Percentiles rank a stretch among this genome's conserved stretches.
Evolutionary conservation across 2,888 invertebrate genomes (phyloP).

Genomic region (Abrostola tripartita): DNA sequence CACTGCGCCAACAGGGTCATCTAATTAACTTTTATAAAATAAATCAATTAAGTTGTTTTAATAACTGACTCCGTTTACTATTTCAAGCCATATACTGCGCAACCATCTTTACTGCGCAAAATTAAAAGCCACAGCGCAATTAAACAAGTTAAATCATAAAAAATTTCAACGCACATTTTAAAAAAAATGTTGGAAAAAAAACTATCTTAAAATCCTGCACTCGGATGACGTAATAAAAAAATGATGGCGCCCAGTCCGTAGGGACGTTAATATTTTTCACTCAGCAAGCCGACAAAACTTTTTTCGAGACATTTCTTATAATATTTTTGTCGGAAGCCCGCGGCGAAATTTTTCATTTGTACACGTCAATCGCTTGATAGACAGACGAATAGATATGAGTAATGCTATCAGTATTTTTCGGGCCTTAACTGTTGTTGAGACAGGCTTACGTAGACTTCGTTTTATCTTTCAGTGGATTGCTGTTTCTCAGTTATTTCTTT

Average conservation of each 20-base stretch:
- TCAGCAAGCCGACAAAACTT: conserved; percentile 19
- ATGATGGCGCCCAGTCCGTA: conserved; percentile 17
- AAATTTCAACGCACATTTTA: conserved; percentile 7
- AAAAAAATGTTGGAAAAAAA: conserved; percentile 9
- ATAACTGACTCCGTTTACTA: too few relatives aligned
- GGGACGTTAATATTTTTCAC: conserved; percentile 44
- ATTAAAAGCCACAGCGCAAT: background rate
- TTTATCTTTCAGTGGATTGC: background rate
- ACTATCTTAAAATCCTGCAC: background rate
- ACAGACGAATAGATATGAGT: conserved; percentile 36
- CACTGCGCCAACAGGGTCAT: too few relatives aligned
- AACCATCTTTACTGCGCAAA: background rate
- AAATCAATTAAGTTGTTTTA: too few relatives aligned
- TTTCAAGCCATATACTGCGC: too few relatives aligned
- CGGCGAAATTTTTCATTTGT: conserved; percentile 47
- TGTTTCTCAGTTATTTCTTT: background rate
- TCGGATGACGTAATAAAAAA: conserved; percentile 26
- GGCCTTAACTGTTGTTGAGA: conserved; percentile 15
- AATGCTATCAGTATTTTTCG: conserved; percentile 28
- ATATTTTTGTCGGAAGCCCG: conserved; percentile 22
- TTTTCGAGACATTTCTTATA: conserved; percentile 16
- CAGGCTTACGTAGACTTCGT: conserved; percentile 1
- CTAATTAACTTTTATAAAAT: too few relatives aligned
- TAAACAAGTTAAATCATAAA: conserved; percentile 1
- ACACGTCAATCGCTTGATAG: conserved; percentile 44